Evolutionary conservation across 2,113 vertebrate species (phyloP).

Genomic region (Glaucomys volans): DNA sequence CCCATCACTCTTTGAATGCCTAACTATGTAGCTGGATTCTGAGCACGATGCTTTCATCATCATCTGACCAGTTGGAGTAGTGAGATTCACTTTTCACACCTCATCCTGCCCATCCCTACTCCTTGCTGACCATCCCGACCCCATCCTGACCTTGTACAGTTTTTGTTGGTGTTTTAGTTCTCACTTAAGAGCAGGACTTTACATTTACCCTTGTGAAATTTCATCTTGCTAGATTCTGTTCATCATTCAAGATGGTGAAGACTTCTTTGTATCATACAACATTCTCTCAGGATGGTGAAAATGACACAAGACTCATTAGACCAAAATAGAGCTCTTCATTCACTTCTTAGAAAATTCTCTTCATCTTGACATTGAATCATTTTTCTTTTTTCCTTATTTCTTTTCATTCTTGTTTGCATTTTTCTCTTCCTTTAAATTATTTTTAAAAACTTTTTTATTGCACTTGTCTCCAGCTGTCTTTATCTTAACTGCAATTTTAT

Average conservation of each 20-base stretch:
- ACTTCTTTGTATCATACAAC: neutral
- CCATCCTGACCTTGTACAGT: neutral
- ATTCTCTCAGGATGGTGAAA: neutral
- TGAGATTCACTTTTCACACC: neutral
- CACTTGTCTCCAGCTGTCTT: neutral
- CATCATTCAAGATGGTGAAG: neutral
- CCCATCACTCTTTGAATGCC: neutral
- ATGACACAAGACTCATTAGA: neutral
- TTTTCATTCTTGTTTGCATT: neutral
- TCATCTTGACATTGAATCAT: neutral
- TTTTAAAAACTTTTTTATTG: neutral
- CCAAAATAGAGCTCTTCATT: neutral
- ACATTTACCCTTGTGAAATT: neutral
- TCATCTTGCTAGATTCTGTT: neutral
- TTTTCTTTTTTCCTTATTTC: neutral
- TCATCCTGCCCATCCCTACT: neutral
- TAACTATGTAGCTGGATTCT: neutral
- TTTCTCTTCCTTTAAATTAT: neutral
- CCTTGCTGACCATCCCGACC: neutral
- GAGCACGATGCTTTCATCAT: neutral
- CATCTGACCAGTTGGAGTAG: neutral
- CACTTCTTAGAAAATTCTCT: slow-evolving; percentile 16
- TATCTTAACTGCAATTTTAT: neutral
- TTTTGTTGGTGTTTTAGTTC: slow-evolving; percentile 31
- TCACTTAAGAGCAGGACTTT: neutral